Evolutionary conservation across 2,113 vertebrate species (phyloP).

Genomic region (Urocitellus parryii): DNA sequence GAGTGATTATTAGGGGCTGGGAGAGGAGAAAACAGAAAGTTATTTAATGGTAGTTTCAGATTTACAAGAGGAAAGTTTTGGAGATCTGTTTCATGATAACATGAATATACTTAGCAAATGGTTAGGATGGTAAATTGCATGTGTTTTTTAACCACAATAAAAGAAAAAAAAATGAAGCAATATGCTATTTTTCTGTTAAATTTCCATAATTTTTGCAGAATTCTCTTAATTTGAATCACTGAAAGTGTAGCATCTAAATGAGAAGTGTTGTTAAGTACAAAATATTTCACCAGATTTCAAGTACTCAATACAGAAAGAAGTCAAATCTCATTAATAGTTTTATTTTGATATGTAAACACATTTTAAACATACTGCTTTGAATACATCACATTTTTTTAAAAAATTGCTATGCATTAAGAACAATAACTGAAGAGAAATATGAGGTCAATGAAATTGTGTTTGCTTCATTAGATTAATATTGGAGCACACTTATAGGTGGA

Average conservation of each 20-base stretch:
- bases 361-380: neutral
- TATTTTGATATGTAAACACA: neutral
- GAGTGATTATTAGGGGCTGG: neutral
- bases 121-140: neutral
- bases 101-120: neutral
- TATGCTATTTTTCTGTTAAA: constrained; percentile 1
- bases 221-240: constrained; percentile 19
- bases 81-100: neutral
- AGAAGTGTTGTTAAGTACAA: neutral
- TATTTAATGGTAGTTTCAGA: neutral
- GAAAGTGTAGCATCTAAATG: neutral
- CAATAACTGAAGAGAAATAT: neutral
- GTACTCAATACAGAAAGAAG: neutral
- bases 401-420: neutral
- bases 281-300: constrained; percentile 51
- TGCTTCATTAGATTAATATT: neutral
- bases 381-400: neutral
- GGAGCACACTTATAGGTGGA: neutral
- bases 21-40: neutral
- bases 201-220: constrained; percentile 21
- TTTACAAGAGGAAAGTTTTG: neutral
- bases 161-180: neutral
- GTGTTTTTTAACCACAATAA: neutral
- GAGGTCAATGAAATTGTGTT: neutral
- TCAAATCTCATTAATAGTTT: neutral